Evolutionary conservation across 2,888 invertebrate genomes (phyloP).

Genomic region (Zygogramma bicolorata): DNA sequence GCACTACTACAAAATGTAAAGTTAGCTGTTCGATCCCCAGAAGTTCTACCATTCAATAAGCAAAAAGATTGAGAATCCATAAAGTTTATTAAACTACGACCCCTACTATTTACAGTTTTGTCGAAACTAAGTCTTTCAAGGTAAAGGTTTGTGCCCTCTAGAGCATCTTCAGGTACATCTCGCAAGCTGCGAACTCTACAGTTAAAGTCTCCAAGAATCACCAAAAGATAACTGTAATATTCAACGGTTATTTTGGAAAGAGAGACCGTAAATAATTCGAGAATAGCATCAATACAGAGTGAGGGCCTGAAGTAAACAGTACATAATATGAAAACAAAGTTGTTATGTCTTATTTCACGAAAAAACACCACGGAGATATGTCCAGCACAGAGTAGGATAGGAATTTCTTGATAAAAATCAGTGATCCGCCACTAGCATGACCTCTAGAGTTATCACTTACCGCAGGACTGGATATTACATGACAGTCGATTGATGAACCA

Average conservation of each 20-base stretch:
- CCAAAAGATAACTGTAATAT: neutral
- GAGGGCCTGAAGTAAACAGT: neutral
- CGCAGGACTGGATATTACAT: neutral
- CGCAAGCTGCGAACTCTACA: neutral
- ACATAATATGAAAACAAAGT: neutral
- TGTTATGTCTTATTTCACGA: neutral
- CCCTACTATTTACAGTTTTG: neutral
- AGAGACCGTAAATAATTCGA: neutral
- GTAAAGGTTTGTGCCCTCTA: neutral
- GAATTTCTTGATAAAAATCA: neutral
- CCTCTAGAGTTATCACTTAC: neutral
- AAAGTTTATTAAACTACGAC: neutral
- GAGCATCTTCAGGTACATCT: neutral
- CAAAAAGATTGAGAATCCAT: neutral
- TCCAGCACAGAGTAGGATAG: neutral
- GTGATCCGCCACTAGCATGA: neutral
- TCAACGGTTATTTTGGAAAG: neutral
- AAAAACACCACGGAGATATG: neutral
- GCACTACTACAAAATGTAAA: no score
- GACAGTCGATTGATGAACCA: neutral
- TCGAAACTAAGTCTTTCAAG: neutral
- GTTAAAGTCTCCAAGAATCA: neutral
- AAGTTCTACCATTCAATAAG: neutral
- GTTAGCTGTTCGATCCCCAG: neutral
- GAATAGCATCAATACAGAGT: neutral